These are phyloP conservation scores for Dendrolimus pini DNA, from an alignment of 2,888 invertebrate species.

Conservation along the genomic window DNA sequence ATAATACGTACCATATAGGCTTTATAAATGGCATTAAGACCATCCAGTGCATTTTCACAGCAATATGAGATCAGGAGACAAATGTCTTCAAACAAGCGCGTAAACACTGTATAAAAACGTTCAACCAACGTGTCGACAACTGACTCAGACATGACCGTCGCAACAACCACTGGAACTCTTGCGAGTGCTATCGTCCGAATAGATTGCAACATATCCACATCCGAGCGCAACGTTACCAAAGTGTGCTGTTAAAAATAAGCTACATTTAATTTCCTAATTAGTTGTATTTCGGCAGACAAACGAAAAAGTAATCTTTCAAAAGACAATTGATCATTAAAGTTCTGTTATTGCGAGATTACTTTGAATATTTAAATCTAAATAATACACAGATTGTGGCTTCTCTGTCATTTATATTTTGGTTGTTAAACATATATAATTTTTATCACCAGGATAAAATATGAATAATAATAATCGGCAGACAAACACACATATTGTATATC, in stretches of 20 bases:
- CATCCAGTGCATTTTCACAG: constrained; percentile 31
- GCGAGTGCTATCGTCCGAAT: constrained; percentile 32
- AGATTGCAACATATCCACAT: constrained; percentile 28
- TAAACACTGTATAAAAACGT: constrained; percentile 39
- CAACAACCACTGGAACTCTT: constrained; percentile 39
- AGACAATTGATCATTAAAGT: too few species aligned
- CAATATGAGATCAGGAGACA: constrained; percentile 36
- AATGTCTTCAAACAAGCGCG: constrained; percentile 39
- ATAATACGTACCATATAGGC: constrained; percentile 32
- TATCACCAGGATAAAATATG: too few species aligned
- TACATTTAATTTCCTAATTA: neutral
- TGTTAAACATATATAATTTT: too few species aligned
- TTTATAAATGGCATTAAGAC: constrained; percentile 27
- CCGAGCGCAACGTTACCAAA: constrained; percentile 24
- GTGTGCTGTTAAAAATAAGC: constrained; percentile 17
- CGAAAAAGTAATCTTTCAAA: too few species aligned
- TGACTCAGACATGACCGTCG: constrained; percentile 31
- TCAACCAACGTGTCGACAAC: constrained; percentile 24
- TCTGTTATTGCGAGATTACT: too few species aligned
- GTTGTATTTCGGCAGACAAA: too few species aligned
- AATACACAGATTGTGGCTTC: too few species aligned
- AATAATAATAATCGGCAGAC: too few species aligned
- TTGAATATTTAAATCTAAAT: too few species aligned
- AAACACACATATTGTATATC: too few species aligned
- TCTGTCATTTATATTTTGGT: too few species aligned